phyloP scores from a whole-genome alignment of 1,140 invertebrate species.

The Gryllus bimaculatus region DNA sequence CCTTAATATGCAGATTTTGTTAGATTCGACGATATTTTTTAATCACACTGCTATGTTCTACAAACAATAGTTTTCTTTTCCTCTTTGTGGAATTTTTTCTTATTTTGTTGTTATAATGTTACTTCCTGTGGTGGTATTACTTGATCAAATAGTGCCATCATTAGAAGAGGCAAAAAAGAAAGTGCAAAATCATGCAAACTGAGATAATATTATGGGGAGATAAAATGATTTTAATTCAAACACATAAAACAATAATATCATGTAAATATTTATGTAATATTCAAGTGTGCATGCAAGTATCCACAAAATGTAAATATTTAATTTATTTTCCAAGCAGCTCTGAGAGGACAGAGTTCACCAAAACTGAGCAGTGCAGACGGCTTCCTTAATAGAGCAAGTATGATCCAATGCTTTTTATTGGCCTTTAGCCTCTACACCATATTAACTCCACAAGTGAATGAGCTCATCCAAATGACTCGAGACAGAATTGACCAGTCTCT shows the following conservation, averaged over 20 bases:
- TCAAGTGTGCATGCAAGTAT: no score
- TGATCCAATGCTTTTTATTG: conserved; percentile 98
- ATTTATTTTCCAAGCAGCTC: conserved; percentile 98
- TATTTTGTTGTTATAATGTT: conserved; percentile 23
- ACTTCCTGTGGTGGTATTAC: conserved; percentile 95
- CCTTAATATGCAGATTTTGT: conserved; percentile 37
- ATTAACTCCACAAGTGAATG: conserved; percentile 96
- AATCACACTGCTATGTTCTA: background rate
- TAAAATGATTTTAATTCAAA: no score
- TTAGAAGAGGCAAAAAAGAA: conserved; percentile 96
- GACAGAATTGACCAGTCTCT: conserved; percentile 97
- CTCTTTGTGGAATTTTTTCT: background rate
- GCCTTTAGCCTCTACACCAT: conserved; percentile 98
- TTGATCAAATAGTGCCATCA: conserved; percentile 99
- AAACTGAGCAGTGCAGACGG: conserved; percentile 98
- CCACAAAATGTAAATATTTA: no score
- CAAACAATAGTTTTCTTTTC: background rate
- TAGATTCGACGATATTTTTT: background rate
- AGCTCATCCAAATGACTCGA: conserved; percentile 99
- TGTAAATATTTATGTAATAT: no score
- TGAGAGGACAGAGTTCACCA: conserved; percentile 97
- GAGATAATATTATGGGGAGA: no score
- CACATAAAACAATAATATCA: no score
- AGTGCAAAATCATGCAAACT: conserved; percentile 41
- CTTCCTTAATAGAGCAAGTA: conserved; percentile 93